Base-by-base conservation (phyloP, 2,113 vertebrate genomes). In the Pseudopipra pipra region DNA sequence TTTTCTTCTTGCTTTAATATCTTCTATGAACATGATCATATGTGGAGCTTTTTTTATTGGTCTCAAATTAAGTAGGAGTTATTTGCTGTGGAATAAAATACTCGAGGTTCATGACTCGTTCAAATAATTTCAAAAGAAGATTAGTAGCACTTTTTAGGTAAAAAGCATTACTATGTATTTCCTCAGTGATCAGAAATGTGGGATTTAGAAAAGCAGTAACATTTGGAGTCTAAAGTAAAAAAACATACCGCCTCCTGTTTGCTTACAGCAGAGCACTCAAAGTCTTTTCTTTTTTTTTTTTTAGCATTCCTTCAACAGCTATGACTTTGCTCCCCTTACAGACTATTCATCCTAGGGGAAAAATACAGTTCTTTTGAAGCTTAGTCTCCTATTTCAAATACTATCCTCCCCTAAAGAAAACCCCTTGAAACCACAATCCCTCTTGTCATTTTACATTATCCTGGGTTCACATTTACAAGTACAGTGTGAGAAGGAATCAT, bases 181-280 rank as follows among this genome's bases (percentile, higher is more conserved):
- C 71, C 55, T 91, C 49, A 54, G 25, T 74, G n/a, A 62, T 80
- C 68, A 84, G 43, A 52, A 92, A 90, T 0, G 0, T 77, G 24
- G 51, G 68, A 90, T 63, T 83, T 58, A 47, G 43, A 94, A 93
- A 89, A 63, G 55, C 55, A 95, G 49, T 39, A 96, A 82, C 67
- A 94, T 87, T 91, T 85, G 74, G 37, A 90, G 24, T 76, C 41
- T 49, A 79, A 37, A 76, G 28, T 41, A 43, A 35, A 94, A 95
- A 95, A 87, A 58, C 14, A 35, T 62, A 82, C 19, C 0, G 1
- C 58, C 79, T 90, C 71, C 87, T 83, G 37, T 78, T 90, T 74
- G 39, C 30, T 70, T 90, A 90, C 21, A 73, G 51, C 25, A 73
- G 33, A 91, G 51, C 43, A 76, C 19, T 47, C 58, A 72, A 71